Evolutionary conservation across 2,888 invertebrate genomes (phyloP).

Genomic region (Endotricha flammealis): DNA sequence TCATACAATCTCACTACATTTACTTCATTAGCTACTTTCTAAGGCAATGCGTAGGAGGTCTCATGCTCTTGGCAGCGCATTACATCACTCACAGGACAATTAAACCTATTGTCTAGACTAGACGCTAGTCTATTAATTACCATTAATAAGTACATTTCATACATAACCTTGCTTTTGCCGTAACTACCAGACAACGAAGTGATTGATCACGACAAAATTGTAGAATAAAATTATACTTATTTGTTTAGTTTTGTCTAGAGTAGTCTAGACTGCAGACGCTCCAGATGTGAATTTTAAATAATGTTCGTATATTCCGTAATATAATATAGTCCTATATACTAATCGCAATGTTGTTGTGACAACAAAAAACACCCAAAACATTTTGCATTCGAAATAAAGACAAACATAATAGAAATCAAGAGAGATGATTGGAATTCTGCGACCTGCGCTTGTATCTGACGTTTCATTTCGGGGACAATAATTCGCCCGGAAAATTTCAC

Average conservation of each 20-base stretch:
- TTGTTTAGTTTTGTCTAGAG: too few species aligned
- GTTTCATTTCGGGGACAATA: conserved; percentile 37
- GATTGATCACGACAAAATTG: neutral
- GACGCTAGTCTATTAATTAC: conserved; percentile 1
- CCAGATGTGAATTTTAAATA: neutral
- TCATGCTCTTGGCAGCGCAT: conserved; percentile 2
- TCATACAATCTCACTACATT: conserved; percentile 4
- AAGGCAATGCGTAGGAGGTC: conserved; percentile 6
- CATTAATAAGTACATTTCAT: conserved; percentile 2
- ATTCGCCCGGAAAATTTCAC: conserved; percentile 20
- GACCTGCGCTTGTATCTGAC: conserved; percentile 31
- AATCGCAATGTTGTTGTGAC: too few species aligned
- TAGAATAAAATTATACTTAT: conserved; percentile 2
- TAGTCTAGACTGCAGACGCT: conserved; percentile 5
- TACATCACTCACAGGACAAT: conserved; percentile 6
- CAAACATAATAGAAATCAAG: conserved; percentile 6
- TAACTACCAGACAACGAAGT: neutral
- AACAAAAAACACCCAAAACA: too few species aligned
- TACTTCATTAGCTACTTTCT: conserved; percentile 7
- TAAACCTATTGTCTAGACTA: conserved; percentile 10
- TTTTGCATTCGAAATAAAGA: neutral
- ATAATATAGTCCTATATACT: too few species aligned
- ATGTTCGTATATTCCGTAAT: too few species aligned
- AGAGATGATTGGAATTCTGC: conserved; percentile 20
- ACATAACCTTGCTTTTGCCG: neutral